phyloP scores from a whole-genome alignment of 2,888 invertebrate species.

The Eupithecia pulchellata region DNA sequence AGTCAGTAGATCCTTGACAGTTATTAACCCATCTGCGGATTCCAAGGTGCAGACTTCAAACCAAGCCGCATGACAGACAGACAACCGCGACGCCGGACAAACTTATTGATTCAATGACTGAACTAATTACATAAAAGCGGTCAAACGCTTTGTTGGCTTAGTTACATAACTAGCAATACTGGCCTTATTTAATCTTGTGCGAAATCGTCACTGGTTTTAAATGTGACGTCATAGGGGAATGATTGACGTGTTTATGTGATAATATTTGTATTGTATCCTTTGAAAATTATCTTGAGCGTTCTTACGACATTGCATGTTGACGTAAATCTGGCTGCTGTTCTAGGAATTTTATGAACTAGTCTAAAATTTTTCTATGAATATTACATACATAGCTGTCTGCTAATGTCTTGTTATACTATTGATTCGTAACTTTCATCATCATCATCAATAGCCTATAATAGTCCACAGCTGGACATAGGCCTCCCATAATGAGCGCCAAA shows the following conservation, averaged over 20 bases:
- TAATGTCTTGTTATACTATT: background rate
- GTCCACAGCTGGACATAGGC: too few species aligned
- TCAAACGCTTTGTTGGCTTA: slow-evolving; percentile 34
- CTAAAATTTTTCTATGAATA: background rate
- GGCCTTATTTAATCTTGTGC: slow-evolving; percentile 29
- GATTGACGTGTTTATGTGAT: background rate
- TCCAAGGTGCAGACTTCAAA: slow-evolving; percentile 41
- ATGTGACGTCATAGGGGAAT: background rate
- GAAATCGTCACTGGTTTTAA: slow-evolving; percentile 16
- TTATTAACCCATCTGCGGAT: slow-evolving; percentile 27
- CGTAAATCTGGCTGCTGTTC: background rate
- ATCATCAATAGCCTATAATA: too few species aligned
- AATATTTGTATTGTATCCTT: background rate
- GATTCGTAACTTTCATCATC: too few species aligned
- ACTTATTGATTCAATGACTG: slow-evolving; percentile 54
- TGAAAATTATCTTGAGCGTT: background rate
- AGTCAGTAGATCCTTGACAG: slow-evolving; percentile 29
- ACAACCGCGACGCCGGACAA: slow-evolving; percentile 43
- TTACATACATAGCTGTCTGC: too few species aligned
- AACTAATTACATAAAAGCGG: slow-evolving; percentile 48
- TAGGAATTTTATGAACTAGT: background rate
- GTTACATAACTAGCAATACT: slow-evolving; percentile 36
- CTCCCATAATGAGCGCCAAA: too few species aligned
- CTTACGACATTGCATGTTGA: background rate
- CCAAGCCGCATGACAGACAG: slow-evolving; percentile 31